phyloP scores from a whole-genome alignment of 2,113 vertebrate genomes.

The Trematocara nigrifrons region DNA sequence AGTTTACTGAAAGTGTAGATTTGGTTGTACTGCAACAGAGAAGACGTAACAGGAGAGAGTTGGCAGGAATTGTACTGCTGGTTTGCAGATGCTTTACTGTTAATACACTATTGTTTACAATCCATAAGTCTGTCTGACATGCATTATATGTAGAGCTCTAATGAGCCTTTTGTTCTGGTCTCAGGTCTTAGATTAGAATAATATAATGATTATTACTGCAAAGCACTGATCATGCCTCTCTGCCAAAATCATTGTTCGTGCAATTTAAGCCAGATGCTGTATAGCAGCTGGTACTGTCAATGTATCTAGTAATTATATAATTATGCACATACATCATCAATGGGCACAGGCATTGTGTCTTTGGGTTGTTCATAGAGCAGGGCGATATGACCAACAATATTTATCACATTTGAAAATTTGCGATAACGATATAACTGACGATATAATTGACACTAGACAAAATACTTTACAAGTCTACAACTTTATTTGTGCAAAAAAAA shows the following conservation, averaged over 20 bases:
- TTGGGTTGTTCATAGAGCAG: not conserved
- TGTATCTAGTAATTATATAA: not conserved
- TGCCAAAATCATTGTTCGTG: not conserved
- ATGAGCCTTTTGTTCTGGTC: not conserved
- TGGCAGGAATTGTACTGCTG: not conserved
- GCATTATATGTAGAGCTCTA: not conserved
- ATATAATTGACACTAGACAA: too few relatives aligned
- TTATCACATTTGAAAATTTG: too few relatives aligned
- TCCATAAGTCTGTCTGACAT: not conserved
- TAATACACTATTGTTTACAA: not conserved
- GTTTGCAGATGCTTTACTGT: fast-evolving
- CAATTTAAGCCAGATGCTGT: not conserved
- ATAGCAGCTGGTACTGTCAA: not conserved
- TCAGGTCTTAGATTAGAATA: not conserved
- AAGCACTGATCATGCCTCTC: fast-evolving
- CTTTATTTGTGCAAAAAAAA: too few relatives aligned
- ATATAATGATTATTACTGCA: not conserved
- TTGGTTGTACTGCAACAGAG: not conserved
- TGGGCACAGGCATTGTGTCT: not conserved
- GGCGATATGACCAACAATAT: too few relatives aligned
- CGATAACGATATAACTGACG: fast-evolving
- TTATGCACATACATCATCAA: fast-evolving
- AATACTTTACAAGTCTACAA: too few relatives aligned
- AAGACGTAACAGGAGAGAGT: not conserved
- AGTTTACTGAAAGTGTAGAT: not conserved